Evolutionary conservation across 2,888 invertebrate genomes (phyloP).

Genomic region (Caenorhabditis wallacei): DNA sequence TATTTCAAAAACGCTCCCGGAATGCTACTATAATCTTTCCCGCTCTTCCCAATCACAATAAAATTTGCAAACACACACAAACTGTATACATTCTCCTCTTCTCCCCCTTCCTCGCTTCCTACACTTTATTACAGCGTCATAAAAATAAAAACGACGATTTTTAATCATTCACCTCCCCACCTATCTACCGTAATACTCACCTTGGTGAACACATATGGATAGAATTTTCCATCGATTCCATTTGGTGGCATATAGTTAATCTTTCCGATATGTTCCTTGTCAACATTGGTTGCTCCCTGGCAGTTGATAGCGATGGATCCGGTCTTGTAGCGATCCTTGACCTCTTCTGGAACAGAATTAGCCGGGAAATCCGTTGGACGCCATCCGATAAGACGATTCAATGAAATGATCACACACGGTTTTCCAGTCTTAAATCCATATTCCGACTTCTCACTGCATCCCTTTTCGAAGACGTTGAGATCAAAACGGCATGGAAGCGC

Average conservation of each 20-base stretch:
- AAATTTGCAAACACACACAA: too few species aligned
- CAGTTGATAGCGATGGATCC: constrained; percentile 91
- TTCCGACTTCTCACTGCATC: constrained; percentile 83
- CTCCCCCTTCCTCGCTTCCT: too few species aligned
- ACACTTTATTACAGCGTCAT: too few species aligned
- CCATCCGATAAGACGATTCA: constrained; percentile 88
- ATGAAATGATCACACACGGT: constrained; percentile 97
- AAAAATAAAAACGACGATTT: too few species aligned
- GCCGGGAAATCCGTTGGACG: constrained; percentile 85
- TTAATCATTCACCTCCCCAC: too few species aligned
- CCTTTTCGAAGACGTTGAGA: constrained; percentile 72
- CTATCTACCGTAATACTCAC: too few species aligned
- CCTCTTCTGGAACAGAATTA: constrained; percentile 87
- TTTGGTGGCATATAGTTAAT: constrained; percentile 88
- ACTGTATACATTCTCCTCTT: too few species aligned
- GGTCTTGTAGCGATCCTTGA: constrained; percentile 77
- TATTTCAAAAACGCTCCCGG: too few species aligned
- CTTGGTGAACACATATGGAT: constrained; percentile 84
- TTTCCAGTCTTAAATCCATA: constrained; percentile 91
- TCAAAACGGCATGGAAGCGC: constrained; percentile 79
- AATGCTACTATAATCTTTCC: not conserved
- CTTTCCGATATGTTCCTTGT: constrained; percentile 92
- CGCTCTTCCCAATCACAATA: not conserved
- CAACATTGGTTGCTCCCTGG: constrained; percentile 88
- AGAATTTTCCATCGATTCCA: constrained; percentile 87